Percentiles rank a stretch among this genome's conserved stretches.
These are phyloP conservation scores for Cervus canadensis DNA, from an alignment of 2,113 vertebrate species.

Conservation along the genomic window DNA sequence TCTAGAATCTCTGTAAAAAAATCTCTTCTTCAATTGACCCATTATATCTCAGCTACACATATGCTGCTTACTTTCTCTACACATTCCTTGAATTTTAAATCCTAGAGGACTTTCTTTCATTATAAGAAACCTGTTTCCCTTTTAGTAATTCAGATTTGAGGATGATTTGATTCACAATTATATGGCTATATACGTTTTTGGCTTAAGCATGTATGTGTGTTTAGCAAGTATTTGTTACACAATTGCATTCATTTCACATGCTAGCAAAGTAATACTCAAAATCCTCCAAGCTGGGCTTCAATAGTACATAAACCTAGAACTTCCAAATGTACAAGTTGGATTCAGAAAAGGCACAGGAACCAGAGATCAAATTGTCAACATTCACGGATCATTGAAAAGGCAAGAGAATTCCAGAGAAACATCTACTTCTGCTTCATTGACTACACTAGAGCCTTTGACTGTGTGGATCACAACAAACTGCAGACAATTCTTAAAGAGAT, in stretches of 20 bases:
- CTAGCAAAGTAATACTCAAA: not conserved
- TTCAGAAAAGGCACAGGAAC: not conserved
- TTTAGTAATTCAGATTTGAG: not conserved
- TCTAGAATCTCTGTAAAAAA: not conserved
- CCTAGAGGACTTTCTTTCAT: not conserved
- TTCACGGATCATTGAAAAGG: not conserved
- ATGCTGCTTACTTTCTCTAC: not conserved
- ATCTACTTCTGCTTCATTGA: not conserved
- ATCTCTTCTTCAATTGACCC: not conserved
- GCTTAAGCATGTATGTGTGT: not conserved
- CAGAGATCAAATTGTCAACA: not conserved
- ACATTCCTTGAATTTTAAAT: not conserved
- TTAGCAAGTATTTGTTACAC: not conserved
- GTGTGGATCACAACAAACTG: not conserved
- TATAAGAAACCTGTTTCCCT: not conserved
- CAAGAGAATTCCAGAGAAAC: not conserved
- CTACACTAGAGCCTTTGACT: not conserved
- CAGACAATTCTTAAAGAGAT: not conserved
- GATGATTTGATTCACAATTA: not conserved
- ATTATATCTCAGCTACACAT: not conserved
- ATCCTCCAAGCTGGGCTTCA: not conserved
- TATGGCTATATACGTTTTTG: not conserved
- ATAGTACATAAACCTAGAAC: not conserved
- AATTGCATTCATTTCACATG: not conserved
- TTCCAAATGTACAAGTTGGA: not conserved